Conservation (phyloP, 2,797 vertebrate genomes). For the Sylvilagus floridanus region DNA sequence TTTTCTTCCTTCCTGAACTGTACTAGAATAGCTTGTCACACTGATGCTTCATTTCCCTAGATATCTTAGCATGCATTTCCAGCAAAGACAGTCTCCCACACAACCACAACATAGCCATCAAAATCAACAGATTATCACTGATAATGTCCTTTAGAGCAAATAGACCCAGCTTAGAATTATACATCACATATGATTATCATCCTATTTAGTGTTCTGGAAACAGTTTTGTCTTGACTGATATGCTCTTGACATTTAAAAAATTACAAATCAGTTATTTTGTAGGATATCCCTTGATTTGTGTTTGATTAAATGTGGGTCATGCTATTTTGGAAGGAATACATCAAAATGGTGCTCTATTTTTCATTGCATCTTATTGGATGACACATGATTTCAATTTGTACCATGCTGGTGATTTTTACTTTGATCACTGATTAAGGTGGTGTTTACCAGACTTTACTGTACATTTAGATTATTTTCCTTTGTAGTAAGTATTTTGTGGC, state of each 20-base stretch:
- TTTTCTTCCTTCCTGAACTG: neutral
- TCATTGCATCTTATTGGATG: neutral
- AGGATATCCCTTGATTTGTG: neutral
- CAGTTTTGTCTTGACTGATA: constrained; percentile 1
- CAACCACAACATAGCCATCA: neutral
- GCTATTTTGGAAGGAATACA: neutral
- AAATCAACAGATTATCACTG: neutral
- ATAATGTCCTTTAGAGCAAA: neutral
- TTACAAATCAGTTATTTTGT: constrained; percentile 5
- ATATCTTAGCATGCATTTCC: neutral
- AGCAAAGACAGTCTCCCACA: neutral
- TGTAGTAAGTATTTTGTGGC: constrained; percentile 7
- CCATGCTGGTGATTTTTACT: neutral
- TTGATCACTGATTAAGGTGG: constrained; percentile 14
- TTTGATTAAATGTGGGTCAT: neutral
- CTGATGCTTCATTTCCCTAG: neutral
- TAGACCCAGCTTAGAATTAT: neutral
- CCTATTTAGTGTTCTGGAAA: neutral
- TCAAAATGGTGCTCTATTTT: neutral
- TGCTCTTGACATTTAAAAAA: constrained; percentile 34
- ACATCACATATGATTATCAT: neutral
- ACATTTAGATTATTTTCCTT: constrained; percentile 46
- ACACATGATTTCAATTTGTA: constrained; percentile 38
- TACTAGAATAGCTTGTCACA: constrained; percentile 4
- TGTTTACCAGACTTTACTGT: neutral